Base-by-base conservation (phyloP, 2,797 vertebrate genomes). In the Melopsittacus undulatus region DNA sequence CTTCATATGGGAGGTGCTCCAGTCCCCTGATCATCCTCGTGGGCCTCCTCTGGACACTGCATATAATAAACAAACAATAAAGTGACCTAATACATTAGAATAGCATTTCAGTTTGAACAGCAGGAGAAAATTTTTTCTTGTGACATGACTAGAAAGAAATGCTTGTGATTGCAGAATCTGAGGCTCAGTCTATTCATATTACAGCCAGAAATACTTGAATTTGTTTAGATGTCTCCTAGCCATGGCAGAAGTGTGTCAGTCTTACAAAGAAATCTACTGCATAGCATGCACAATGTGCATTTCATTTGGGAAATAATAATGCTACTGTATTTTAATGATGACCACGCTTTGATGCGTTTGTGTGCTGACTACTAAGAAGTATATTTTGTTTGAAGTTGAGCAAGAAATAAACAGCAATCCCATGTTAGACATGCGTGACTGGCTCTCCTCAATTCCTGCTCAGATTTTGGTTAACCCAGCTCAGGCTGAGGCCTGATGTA, bases 341-440 rank as follows among this genome's bases (percentile, higher is more conserved):
- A 68, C 13, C 2, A 0, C 13, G 2, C 10, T 38, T 9, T 23
- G 90, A 67, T 17, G 13, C 1, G 0, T 6, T 21, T 10, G 12
- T 38, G 18, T 69, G 34, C 24, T 84, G 40, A n/a, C 15, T 29
- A 2, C 10, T 42, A n/a, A 16, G 29, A 49, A 80, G 27, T 3
- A 24, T n/a, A 22, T 70, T 88, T 74, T 75, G 13, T 5, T n/a
- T 83, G 63, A 81, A 70, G 61, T 6, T 61, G 45, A 52, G 29
- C 38, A 64, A 23, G 30, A 68, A n/a, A 4, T 36, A 36, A 46
- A 51, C 12, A 23, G 9, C 13, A 82, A 59, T 48, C 16, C 10
- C 11, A 32, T 26, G 10, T 67, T 43, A 81, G 19, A 48, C 5
- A 17, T 0, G 1, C 17, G 5, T 40, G 38, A 34, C 56, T 42